These are phyloP conservation scores for Propithecus perrieri DNA, from an alignment of 2,797 vertebrate species.

Conservation along the genomic window DNA sequence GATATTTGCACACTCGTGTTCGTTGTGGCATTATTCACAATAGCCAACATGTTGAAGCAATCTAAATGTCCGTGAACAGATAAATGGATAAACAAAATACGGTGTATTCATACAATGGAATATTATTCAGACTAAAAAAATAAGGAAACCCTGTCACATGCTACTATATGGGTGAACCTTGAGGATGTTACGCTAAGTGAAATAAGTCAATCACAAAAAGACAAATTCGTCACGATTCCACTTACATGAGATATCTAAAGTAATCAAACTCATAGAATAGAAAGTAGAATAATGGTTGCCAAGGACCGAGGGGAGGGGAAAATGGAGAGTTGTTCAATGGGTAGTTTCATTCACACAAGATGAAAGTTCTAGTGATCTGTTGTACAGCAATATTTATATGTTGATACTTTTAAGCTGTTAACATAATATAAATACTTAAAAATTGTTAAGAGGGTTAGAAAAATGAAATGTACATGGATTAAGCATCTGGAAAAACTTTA, in stretches of 20 bases:
- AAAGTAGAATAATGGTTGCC: neutral
- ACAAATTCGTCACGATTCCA: neutral
- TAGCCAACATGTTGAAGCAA: neutral
- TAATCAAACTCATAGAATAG: constrained; percentile 2
- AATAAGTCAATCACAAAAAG: neutral
- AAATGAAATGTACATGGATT: neutral
- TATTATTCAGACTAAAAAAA: neutral
- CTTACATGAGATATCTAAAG: neutral
- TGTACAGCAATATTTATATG: neutral
- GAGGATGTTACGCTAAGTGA: neutral
- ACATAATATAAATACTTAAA: neutral
- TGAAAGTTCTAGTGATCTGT: neutral
- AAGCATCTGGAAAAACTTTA: neutral
- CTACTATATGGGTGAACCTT: neutral
- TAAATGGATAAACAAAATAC: neutral
- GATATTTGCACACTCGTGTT: neutral
- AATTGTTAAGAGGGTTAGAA: neutral
- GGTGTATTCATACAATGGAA: neutral
- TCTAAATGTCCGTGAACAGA: neutral
- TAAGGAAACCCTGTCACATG: neutral
- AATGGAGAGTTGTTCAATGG: neutral
- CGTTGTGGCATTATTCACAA: neutral
- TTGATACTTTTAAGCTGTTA: neutral
- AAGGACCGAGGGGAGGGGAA: neutral
- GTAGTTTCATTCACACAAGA: neutral